Evolutionary conservation across 2,888 invertebrate species (phyloP).

Genomic region (Laothoe populi): DNA sequence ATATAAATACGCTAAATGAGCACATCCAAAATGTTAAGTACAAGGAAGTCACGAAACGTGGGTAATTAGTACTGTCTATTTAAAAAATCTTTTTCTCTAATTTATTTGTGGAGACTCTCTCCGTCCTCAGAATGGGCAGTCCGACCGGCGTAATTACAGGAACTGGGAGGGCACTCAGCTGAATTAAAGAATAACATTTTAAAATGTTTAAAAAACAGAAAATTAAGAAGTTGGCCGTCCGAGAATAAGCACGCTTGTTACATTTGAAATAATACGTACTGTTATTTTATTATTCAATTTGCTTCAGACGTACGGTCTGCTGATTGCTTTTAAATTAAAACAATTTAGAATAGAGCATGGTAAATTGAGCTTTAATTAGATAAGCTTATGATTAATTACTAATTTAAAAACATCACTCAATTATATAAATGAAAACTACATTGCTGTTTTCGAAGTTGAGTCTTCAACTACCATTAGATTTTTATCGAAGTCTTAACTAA

Average conservation of each 20-base stretch:
- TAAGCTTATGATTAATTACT: no score
- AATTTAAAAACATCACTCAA: no score
- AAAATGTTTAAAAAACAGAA: conserved; percentile 38
- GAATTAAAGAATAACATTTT: conserved; percentile 53
- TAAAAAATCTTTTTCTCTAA: conserved; percentile 47
- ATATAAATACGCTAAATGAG: not conserved
- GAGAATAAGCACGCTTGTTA: conserved; percentile 25
- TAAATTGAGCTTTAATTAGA: not conserved
- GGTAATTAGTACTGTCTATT: conserved; percentile 49
- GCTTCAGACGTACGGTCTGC: not conserved
- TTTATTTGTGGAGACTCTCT: conserved; percentile 46
- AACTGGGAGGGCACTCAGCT: conserved; percentile 39
- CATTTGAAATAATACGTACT: conserved; percentile 21
- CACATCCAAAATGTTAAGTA: conserved; percentile 23
- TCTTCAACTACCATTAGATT: no score
- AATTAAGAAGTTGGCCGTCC: conserved; percentile 42
- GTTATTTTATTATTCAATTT: conserved; percentile 14
- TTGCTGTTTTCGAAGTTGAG: no score
- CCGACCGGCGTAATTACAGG: conserved; percentile 49
- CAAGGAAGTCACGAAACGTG: conserved; percentile 29
- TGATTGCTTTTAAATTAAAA: not conserved
- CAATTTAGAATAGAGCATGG: not conserved
- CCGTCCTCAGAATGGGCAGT: conserved; percentile 45
- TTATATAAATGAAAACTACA: no score
- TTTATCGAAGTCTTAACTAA: no score